These are phyloP conservation scores for Spea hammondii DNA, from an alignment of 2,797 vertebrate species.

Conservation along the genomic window DNA sequence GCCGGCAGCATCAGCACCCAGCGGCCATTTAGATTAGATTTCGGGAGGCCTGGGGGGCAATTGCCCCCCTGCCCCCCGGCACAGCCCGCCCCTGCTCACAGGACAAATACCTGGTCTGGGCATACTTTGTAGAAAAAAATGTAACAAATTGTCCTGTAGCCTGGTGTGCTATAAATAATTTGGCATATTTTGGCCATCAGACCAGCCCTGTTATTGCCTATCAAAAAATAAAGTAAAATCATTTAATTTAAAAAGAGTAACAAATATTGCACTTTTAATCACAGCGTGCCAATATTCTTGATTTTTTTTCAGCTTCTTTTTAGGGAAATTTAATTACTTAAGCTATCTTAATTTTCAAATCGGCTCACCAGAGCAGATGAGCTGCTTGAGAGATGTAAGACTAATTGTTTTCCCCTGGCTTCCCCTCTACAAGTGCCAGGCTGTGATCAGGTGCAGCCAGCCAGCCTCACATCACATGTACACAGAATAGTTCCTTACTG, in stretches of 20 bases:
- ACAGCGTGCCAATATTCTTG: not conserved
- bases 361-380: conserved; percentile 41
- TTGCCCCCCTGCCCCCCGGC: too few species aligned
- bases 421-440: conserved; percentile 25
- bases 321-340: conserved; percentile 57
- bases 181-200: too few species aligned
- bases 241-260: not conserved
- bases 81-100: too few species aligned
- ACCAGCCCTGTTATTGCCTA: too few species aligned
- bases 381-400: conserved; percentile 53
- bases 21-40: too few species aligned
- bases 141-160: too few species aligned
- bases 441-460: not conserved
- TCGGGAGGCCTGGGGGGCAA: too few species aligned
- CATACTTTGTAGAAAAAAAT: too few species aligned
- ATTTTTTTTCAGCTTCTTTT: conserved; percentile 17
- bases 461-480: not conserved
- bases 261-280: conserved; percentile 4
- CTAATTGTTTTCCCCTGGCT: conserved; percentile 30
- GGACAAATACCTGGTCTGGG: too few species aligned
- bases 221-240: too few species aligned
- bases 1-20: too few species aligned
- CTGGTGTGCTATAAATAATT: too few species aligned
- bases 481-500: not conserved
- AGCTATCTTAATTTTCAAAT: conserved; percentile 61